Evolutionary conservation across 2,797 vertebrate genomes (phyloP).

Genomic region (Sphenopsis melanotis): DNA sequence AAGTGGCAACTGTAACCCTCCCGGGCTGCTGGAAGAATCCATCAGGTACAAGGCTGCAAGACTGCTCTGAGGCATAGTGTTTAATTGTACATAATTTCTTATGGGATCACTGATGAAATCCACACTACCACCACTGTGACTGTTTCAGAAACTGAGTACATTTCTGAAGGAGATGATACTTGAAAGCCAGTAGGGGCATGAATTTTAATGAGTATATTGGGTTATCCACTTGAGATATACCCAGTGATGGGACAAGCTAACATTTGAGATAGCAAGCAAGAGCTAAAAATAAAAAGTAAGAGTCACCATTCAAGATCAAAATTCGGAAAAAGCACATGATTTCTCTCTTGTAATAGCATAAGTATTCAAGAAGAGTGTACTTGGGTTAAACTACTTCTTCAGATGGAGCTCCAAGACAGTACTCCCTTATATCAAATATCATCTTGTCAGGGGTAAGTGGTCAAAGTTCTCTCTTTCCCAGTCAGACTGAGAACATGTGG

Average conservation of each 20-base stretch:
- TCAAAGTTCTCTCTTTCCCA: not conserved
- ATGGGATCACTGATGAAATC: not conserved
- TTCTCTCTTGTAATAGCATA: not conserved
- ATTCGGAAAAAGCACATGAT: not conserved
- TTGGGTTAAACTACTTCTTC: not conserved
- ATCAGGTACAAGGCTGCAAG: not conserved
- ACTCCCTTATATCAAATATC: not conserved
- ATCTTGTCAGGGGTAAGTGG: not conserved
- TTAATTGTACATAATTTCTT: not conserved
- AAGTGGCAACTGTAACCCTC: not conserved
- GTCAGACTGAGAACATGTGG: not conserved
- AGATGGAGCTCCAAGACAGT: not conserved
- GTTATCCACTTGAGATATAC: not conserved
- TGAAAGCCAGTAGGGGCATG: not conserved
- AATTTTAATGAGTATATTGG: not conserved
- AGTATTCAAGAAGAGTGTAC: not conserved
- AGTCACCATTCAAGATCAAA: not conserved
- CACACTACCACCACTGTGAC: not conserved
- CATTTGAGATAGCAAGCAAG: not conserved
- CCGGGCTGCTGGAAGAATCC: not conserved
- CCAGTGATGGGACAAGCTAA: not conserved
- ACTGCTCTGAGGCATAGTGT: fast-evolving
- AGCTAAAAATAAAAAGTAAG: constrained; percentile 18
- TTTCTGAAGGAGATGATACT: not conserved
- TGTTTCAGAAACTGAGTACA: not conserved